phyloP scores from a whole-genome alignment of 2,113 vertebrate species.

The Gallinago media region DNA sequence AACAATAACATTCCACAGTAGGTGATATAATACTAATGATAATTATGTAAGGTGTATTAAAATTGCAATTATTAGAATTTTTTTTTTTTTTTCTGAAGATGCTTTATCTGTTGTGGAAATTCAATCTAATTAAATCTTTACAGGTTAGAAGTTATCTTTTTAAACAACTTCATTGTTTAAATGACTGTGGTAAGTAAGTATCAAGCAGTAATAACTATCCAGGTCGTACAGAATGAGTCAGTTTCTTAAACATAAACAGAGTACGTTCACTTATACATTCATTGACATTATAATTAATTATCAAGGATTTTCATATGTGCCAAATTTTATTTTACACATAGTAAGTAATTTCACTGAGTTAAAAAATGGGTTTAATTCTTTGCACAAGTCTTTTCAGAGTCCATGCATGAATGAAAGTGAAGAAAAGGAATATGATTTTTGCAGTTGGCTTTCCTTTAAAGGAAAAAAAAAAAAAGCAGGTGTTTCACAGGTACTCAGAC shows the following conservation, averaged over 20 bases:
- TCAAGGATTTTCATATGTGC: neutral
- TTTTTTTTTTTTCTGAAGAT: neutral
- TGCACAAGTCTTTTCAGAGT: neutral
- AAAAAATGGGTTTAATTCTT: neutral
- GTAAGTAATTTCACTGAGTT: neutral
- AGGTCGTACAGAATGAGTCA: neutral
- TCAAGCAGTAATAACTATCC: neutral
- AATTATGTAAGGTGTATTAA: neutral
- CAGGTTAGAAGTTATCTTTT: neutral
- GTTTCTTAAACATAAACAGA: neutral
- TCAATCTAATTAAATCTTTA: neutral
- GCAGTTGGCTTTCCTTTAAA: neutral
- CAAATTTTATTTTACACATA: neutral
- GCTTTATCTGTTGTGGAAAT: neutral
- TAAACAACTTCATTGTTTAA: neutral
- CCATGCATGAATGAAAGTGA: neutral
- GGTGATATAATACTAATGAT: neutral
- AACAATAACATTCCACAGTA: neutral
- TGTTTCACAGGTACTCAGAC: neutral
- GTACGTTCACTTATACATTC: neutral
- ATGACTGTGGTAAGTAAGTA: neutral
- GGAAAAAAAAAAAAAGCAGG: rapidly evolving
- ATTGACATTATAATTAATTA: neutral
- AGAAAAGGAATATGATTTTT: neutral
- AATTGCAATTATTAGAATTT: neutral